Percentiles rank a stretch among this genome's conserved stretches.
Conservation (phyloP, 2,113 vertebrate species). For the Pteronura brasiliensis region DNA sequence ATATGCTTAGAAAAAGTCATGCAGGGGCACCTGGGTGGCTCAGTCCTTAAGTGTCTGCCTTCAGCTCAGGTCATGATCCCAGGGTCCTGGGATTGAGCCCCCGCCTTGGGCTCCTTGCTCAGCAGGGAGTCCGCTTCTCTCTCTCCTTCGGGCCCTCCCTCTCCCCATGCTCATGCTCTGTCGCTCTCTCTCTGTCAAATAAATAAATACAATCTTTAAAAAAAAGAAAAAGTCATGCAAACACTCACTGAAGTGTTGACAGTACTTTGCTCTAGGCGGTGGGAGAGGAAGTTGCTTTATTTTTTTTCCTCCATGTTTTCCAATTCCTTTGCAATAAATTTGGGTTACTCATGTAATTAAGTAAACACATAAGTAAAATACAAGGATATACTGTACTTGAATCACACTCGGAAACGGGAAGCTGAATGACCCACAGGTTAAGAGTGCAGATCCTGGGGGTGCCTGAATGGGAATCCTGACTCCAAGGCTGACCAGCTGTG, state of each 20-base stretch:
- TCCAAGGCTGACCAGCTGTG: neutral
- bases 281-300: neutral
- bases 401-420: neutral
- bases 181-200: no score
- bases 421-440: neutral
- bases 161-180: no score
- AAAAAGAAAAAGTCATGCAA: neutral
- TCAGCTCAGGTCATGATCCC: no score
- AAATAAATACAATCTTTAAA: no score
- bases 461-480: neutral
- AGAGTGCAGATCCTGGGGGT: neutral
- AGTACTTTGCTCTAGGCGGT: neutral
- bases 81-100: no score
- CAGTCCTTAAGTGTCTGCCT: no score
- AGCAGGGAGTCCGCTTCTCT: no score
- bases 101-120: no score
- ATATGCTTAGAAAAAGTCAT: neutral
- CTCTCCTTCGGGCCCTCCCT: no score
- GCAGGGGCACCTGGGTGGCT: no score
- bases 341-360: neutral
- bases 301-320: neutral
- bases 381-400: neutral
- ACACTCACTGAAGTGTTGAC: neutral
- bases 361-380: neutral
- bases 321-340: neutral